Conservation (phyloP, 2,113 vertebrate genomes). For the Siphamia tubifer region DNA sequence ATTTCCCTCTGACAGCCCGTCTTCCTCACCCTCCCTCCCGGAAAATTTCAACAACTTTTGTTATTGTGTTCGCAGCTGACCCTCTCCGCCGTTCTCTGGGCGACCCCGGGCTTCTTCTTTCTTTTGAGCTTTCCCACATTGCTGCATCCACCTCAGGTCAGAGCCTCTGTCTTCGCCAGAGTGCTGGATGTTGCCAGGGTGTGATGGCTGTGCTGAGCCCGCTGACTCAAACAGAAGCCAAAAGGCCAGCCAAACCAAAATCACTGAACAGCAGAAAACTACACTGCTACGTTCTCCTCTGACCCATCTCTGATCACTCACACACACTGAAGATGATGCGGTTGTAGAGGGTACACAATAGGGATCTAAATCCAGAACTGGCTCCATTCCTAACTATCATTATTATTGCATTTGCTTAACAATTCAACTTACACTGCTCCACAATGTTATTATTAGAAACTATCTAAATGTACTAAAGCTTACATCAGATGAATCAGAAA, state of each 20-base stretch:
- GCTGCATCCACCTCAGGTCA: conserved; percentile 25
- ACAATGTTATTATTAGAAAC: too few species aligned
- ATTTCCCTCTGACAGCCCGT: neutral
- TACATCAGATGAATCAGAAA: too few species aligned
- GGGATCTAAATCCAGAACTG: too few species aligned
- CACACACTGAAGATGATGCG: neutral
- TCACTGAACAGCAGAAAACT: conserved; percentile 62
- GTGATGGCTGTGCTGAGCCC: conserved; percentile 49
- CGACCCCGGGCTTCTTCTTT: neutral
- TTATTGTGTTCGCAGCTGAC: neutral
- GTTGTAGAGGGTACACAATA: neutral
- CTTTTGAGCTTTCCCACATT: neutral
- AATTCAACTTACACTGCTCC: too few species aligned
- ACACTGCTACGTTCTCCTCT: conserved; percentile 29
- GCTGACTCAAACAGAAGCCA: conserved; percentile 56
- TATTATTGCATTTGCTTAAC: too few species aligned
- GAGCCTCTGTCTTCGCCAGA: conserved; percentile 33
- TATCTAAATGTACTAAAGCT: too few species aligned
- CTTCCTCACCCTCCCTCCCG: neutral
- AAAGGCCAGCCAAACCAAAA: conserved; percentile 70
- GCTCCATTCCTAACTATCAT: too few species aligned
- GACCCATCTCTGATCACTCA: conserved; percentile 4
- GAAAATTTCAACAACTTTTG: neutral
- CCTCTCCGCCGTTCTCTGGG: too few species aligned
- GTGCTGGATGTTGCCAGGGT: conserved; percentile 36